These are phyloP conservation scores for Drosophila orosa DNA, from an alignment of 1,140 invertebrate genomes.

Conservation along the genomic window DNA sequence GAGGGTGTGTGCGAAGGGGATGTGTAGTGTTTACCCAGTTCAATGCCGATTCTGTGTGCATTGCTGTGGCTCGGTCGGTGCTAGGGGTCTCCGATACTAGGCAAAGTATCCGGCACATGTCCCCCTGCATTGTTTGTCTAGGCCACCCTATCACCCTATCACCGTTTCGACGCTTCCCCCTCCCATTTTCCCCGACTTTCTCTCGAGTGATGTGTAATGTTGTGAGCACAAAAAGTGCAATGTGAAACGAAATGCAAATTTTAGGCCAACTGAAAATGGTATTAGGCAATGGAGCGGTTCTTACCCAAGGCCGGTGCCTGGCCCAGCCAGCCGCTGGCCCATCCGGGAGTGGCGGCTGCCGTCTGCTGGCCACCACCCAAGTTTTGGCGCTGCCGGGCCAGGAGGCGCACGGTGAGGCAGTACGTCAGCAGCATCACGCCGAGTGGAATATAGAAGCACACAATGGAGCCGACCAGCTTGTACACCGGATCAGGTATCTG, in stretches of 20 bases:
- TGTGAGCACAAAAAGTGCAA: slow-evolving; percentile 44
- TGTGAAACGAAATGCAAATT: slow-evolving; percentile 45
- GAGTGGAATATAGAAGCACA: slow-evolving; percentile 98
- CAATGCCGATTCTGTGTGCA: slow-evolving; percentile 50
- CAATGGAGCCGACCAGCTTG: slow-evolving; percentile 95
- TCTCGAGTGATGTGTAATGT: slow-evolving; percentile 23
- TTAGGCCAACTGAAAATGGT: slow-evolving; percentile 56
- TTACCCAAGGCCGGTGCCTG: slow-evolving; percentile 86
- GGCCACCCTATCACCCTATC: slow-evolving; percentile 1
- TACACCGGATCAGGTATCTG: slow-evolving; percentile 95
- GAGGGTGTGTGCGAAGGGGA: not conserved
- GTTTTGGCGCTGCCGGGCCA: slow-evolving; percentile 91
- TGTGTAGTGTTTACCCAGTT: slow-evolving; percentile 21
- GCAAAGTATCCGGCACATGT: slow-evolving; percentile 22
- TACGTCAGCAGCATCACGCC: slow-evolving; percentile 97
- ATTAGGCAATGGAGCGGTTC: slow-evolving; percentile 41
- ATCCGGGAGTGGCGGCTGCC: slow-evolving; percentile 84
- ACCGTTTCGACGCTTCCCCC: not conserved
- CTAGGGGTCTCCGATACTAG: slow-evolving; percentile 12
- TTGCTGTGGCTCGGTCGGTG: slow-evolving; percentile 51
- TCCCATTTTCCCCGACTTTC: not conserved
- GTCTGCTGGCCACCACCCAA: slow-evolving; percentile 85
- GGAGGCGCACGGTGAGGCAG: slow-evolving; percentile 93
- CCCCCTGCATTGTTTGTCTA: slow-evolving; percentile 26
- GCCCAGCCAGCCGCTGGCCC: slow-evolving; percentile 88